Conservation (phyloP, 2,888 invertebrate genomes). For the Bellardia bayeri region DNA sequence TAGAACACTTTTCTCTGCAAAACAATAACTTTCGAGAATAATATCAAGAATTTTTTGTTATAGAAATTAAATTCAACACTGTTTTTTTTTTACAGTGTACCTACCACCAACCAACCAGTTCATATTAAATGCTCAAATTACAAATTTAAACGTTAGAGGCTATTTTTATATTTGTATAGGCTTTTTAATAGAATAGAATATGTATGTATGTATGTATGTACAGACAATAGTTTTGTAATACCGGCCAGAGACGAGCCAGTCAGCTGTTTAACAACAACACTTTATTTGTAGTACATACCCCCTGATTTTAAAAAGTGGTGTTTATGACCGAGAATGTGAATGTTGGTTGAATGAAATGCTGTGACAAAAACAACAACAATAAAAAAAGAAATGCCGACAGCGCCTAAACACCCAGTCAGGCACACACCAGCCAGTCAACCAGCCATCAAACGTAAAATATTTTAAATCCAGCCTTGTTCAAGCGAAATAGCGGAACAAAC, state of each 20-base stretch:
- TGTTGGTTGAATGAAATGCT: conserved; percentile 40
- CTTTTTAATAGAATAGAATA: background rate
- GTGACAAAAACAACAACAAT: conserved; percentile 3
- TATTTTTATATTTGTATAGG: conserved; percentile 35
- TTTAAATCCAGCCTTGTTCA: conserved; percentile 73
- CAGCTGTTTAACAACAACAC: conserved; percentile 62
- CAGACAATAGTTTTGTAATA: conserved; percentile 15
- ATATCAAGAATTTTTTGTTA: background rate
- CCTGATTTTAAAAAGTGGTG: conserved; percentile 50
- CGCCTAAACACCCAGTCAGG: conserved; percentile 62
- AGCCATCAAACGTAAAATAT: conserved; percentile 60
- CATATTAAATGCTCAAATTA: conserved; percentile 54
- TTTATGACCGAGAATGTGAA: conserved; percentile 57
- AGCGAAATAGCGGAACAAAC: conserved; percentile 76
- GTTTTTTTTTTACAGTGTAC: conserved; percentile 35
- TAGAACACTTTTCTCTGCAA: too few relatives aligned
- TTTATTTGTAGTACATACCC: conserved; percentile 62
- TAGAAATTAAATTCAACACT: background rate
- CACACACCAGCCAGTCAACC: conserved; percentile 72
- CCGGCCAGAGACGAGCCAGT: conserved; percentile 53
- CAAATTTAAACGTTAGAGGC: conserved; percentile 50
- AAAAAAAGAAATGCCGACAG: conserved; percentile 41
- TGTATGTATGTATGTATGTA: background rate
- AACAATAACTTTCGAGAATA: background rate
- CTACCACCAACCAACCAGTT: background rate